Evolutionary conservation across 2,888 invertebrate genomes (phyloP), one percentile per base, ranked within the genome.

Genomic region (Trimorus sp.): DNA sequence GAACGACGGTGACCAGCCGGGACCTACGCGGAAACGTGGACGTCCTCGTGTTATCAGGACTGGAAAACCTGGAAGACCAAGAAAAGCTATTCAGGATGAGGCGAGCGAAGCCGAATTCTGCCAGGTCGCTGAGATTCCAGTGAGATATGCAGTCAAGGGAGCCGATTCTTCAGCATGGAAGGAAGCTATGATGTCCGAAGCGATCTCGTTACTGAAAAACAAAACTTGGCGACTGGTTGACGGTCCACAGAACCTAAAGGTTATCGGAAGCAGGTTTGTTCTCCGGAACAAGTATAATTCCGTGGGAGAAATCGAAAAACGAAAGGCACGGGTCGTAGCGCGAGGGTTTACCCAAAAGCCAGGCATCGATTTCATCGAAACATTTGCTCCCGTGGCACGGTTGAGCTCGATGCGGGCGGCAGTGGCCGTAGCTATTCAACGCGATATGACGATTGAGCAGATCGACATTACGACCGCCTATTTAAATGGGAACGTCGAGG

Each of bases 311-410:
- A 14, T 51, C 14, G 51, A 14, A 3, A 51, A 51, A 14, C 15
- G 15, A 7, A 51, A 51, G 51, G 51, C 51, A 14, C 51, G 51
- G 14, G 14, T 51, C 15, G 51, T 51, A 3, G 51, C 51, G 7
- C 12, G 51, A 3, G 51, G 51, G 2, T 51, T 51, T 51, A 51
- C 14, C 51, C 51, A 51, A 51, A 51, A 14, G n/a, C 15, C 7
- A 12, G n/a, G n/a, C 7, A 14, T 51, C 7, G 51, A 51, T 14
- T 51, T 14, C n/a, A 7, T 14, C 14, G 51, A 51, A 14, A 51
- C 51, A 14, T 51, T 51, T 51, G 51, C 51, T 51, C 51, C 51
- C 15, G 51, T 51, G 7, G 51, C 51, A 51, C 51, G 51, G n/a
- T 14, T 51, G n/a, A 14, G 14, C 14, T 14, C 14, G 7, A 14